Base-by-base conservation (phyloP, 2,113 vertebrate genomes). In the Amphiprion percula region DNA sequence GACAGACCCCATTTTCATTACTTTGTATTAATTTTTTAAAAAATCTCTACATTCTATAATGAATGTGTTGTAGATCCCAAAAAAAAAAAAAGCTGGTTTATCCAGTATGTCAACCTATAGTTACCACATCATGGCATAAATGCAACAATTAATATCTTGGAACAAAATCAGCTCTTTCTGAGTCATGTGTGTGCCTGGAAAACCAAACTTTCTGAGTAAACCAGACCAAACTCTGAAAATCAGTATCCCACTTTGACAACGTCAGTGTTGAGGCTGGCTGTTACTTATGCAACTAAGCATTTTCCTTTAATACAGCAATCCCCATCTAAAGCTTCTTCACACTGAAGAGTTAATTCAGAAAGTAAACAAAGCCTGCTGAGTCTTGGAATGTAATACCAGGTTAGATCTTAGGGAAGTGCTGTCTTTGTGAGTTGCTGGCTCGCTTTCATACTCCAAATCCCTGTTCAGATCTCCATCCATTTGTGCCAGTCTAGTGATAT, bases 301-400 rank as follows among this genome's bases (percentile, higher is more conserved):
- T 58, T 68, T 71, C 44, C 24, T 72, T 56, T 73, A 86, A 79
- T 66, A 65, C 87, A 77, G 60, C 64, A 12, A 50, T 68, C 39
- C 53, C 69, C 39, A 2, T 71, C 66, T 16, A 81, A 84, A 84
- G 63, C 71, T 65, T 53, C 74, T 73, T 69, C 65, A 58, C 66
- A 41, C 74, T 54, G 44, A 71, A 75, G 56, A 71, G 60, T 30
- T 63, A 68, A 77, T 65, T 72, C 44, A 75, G 53, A 37, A 16
- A 66, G 70, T 76, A 88, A 86, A 86, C 77, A 88, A 74, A 83
- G 70, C 69, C 80, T 81, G 74, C 70, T 58, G 77, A 79, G 64
- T 54, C n/a, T 80, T 74, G 58, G 80, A 71, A 59, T 7, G n/a
- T 75, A 81, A 86, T 65, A 75, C 65, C 66, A 68, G 80, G 77